Evolutionary conservation across 2,888 invertebrate species (phyloP).

Genomic region (Blera fallax): DNA sequence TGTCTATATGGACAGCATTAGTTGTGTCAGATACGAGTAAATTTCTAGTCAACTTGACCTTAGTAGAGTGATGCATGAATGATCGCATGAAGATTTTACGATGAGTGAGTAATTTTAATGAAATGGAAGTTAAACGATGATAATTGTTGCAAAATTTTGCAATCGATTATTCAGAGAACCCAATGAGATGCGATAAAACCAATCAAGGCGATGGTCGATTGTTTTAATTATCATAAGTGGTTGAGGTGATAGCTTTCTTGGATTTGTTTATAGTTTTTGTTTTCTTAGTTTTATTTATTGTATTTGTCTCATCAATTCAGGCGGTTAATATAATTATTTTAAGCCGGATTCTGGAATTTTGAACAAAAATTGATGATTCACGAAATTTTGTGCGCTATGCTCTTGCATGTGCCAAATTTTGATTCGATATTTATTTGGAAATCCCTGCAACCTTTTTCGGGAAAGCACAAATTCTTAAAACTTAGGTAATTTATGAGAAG

Average conservation of each 20-base stretch:
- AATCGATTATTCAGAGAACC: not conserved
- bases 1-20: not conserved
- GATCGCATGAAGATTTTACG: not conserved
- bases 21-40: too few relatives aligned
- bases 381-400: too few relatives aligned
- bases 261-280: not conserved
- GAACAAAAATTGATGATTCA: not conserved
- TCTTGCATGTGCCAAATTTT: too few relatives aligned
- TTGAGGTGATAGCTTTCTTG: not conserved
- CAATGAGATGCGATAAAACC: not conserved
- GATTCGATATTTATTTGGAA: too few relatives aligned
- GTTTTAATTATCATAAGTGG: not conserved
- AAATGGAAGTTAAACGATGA: not conserved
- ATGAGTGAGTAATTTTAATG: not conserved
- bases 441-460: too few relatives aligned
- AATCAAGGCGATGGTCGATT: not conserved
- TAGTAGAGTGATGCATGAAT: not conserved
- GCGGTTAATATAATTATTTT: not conserved
- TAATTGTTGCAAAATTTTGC: conserved; percentile 12
- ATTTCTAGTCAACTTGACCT: not conserved
- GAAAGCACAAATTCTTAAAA: too few relatives aligned
- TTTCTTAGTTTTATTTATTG: not conserved
- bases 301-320: not conserved
- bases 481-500: too few relatives aligned
- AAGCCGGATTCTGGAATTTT: conserved; percentile 1